These are phyloP conservation scores for Microtus richardsoni DNA, from an alignment of 2,113 vertebrate genomes.

Conservation along the genomic window DNA sequence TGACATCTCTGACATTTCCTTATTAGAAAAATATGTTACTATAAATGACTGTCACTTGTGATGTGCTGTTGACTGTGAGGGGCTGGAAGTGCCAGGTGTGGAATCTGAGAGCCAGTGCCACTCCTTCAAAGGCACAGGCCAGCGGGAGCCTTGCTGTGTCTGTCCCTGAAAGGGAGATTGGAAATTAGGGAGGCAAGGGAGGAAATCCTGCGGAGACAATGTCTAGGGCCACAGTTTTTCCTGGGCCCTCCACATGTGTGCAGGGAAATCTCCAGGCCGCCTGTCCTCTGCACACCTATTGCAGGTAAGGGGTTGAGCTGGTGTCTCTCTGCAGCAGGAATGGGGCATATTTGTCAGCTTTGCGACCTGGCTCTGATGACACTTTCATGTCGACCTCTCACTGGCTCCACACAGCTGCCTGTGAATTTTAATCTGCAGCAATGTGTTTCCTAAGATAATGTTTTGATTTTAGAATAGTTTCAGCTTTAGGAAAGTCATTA, in stretches of 20 bases:
- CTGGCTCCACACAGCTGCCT: neutral
- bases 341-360: too few relatives aligned
- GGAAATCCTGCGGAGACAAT: neutral
- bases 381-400: neutral
- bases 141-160: neutral
- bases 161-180: neutral
- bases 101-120: neutral
- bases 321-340: neutral
- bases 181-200: neutral
- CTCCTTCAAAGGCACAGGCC: neutral
- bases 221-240: neutral
- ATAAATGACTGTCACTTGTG: constrained; percentile 42
- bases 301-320: neutral
- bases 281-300: neutral
- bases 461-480: constrained; percentile 4
- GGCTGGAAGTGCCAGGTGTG: constrained; percentile 25
- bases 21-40: constrained; percentile 45
- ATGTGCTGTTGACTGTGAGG: neutral
- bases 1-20: constrained; percentile 63
- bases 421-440: neutral
- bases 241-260: neutral
- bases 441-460: neutral
- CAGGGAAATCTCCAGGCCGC: too few relatives aligned
- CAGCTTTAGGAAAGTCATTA: neutral
- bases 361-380: neutral